These are phyloP conservation scores for Liolophura sinensis DNA, from an alignment of 1,140 invertebrate genomes.

Conservation along the genomic window DNA sequence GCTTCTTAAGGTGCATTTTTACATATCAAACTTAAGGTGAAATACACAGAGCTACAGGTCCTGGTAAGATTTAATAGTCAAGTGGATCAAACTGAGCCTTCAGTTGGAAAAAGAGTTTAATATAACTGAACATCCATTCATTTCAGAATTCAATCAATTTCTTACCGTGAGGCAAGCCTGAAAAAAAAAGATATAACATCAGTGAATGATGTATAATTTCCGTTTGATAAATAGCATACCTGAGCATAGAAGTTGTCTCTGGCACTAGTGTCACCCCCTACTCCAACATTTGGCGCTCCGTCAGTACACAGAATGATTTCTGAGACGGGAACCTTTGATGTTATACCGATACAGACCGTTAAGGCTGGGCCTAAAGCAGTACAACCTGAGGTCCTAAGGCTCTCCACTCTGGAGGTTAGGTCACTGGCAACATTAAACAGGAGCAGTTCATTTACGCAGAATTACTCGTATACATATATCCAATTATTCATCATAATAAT, in stretches of 20 bases:
- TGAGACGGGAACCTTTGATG: conserved; percentile 33
- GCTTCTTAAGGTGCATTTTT: too few species aligned
- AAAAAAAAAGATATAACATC: neutral
- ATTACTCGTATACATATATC: too few species aligned
- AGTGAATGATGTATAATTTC: neutral
- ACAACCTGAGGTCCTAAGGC: conserved; percentile 30
- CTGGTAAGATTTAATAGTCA: too few species aligned
- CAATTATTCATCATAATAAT: too few species aligned
- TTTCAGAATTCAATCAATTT: too few species aligned
- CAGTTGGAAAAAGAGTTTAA: too few species aligned
- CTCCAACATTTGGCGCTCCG: conserved; percentile 49
- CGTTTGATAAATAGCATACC: conserved; percentile 14
- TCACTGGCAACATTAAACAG: conserved; percentile 12
- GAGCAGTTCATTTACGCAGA: too few species aligned
- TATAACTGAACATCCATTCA: too few species aligned
- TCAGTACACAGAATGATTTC: conserved; percentile 55
- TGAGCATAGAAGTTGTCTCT: conserved; percentile 26
- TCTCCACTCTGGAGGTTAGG: conserved; percentile 26
- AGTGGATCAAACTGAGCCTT: too few species aligned
- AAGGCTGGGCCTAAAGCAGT: conserved; percentile 53
- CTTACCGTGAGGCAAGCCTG: too few species aligned
- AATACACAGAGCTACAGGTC: too few species aligned
- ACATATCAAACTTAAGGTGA: too few species aligned
- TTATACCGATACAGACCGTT: conserved; percentile 39
- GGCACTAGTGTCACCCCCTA: conserved; percentile 27